Percentiles rank a stretch among this genome's conserved stretches.
Evolutionary conservation across 2,888 invertebrate genomes (phyloP).

Genomic region (Epicampocera succincta): DNA sequence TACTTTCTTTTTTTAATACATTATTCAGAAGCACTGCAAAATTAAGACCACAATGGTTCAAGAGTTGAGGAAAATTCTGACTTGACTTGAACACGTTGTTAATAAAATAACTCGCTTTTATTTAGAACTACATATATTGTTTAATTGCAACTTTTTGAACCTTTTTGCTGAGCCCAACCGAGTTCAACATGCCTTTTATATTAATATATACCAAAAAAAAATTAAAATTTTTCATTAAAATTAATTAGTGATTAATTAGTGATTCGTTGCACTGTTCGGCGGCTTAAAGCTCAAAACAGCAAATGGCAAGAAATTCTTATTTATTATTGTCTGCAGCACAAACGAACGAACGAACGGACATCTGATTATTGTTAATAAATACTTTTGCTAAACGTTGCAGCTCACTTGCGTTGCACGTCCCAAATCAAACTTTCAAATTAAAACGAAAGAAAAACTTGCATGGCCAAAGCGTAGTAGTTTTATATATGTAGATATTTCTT

Average conservation of each 20-base stretch:
- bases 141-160: too few species aligned
- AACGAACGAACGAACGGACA: slow-evolving; percentile 35
- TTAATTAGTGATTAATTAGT: neutral
- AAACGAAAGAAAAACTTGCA: neutral
- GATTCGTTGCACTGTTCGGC: slow-evolving; percentile 42
- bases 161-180: too few species aligned
- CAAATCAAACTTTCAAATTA: neutral
- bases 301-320: slow-evolving; percentile 25
- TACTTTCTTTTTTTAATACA: too few species aligned
- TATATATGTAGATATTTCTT: slow-evolving; percentile 28
- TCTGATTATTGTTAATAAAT: slow-evolving; percentile 53
- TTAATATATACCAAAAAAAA: too few species aligned
- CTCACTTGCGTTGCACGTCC: slow-evolving; percentile 18
- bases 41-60: too few species aligned
- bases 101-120: too few species aligned
- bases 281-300: slow-evolving; percentile 18
- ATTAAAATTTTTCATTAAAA: too few species aligned
- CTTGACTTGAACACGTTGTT: too few species aligned
- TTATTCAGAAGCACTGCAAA: too few species aligned
- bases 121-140: too few species aligned
- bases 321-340: slow-evolving; percentile 50
- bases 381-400: slow-evolving; percentile 26
- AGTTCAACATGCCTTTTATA: too few species aligned
- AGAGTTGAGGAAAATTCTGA: too few species aligned
- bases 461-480: slow-evolving; percentile 39